Evolutionary conservation across 1,140 invertebrate genomes (phyloP), one percentile per base, ranked within the genome.

Genomic region (Halesus radiatus): DNA sequence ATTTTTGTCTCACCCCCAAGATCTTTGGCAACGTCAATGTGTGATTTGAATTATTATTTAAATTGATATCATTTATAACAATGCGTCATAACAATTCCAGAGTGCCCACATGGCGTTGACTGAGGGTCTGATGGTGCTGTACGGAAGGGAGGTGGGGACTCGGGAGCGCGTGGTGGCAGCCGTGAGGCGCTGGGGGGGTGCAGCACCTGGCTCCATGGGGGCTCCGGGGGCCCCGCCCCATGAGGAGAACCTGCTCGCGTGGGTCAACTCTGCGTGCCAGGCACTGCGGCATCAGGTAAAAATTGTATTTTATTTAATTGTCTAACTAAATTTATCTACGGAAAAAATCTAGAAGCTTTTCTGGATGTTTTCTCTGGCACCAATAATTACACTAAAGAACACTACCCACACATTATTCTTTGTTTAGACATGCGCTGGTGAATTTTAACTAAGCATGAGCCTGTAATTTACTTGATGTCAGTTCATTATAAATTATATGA

Each of bases 41-140:
- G 32, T 37, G 32, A 37, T 37, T 4, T 37, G 3, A 37, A 37
- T 10, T 1, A 45, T 45, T 8, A 45, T 45, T 45, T 13, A 1
- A 13, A 45, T 10, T 13, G 37, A 45, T 45, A 45, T 45, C 13
- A 8, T 1, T 45, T 13, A 7, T 13, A 45, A 45, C 37, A 45
- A 8, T 45, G 37, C 10, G 10, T 13, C 7, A 45, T 13, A 45
- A 10, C 10, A 45, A 8, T 72, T 72, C 54, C 85, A 99, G 98
- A 95, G 93, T 87, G 96, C 97, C 84, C 98, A 99, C 90, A 94
- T 99, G 93, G 93, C 96, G 87, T 95, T 99, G 88, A 98, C 99
- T 89, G 98, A 99, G 91, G 96, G 96, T 83, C 92, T 99, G 87
- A 99, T 99, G 98, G 92, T 93, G 84, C 92, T 99, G 81, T 98